Evolutionary conservation across 2,797 vertebrate species (phyloP).

Genomic region (Aldrovandia affinis): DNA sequence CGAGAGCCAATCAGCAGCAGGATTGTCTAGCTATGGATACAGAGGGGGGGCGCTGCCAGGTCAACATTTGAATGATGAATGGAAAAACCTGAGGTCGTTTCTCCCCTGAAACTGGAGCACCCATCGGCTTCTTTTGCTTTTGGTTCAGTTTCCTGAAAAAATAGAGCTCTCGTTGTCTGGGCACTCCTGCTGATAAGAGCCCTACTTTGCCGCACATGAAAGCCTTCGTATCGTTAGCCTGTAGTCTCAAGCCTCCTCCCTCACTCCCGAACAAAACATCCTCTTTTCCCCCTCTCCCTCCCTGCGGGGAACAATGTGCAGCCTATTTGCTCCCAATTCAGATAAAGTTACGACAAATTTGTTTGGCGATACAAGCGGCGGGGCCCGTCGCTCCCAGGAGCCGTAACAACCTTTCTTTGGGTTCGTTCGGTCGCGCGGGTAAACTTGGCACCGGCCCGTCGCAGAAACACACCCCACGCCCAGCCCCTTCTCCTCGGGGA

Average conservation of each 20-base stretch:
- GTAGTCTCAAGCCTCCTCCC: background rate
- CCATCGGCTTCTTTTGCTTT: conserved; percentile 58
- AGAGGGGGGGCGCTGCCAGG: background rate
- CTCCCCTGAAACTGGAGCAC: conserved; percentile 44
- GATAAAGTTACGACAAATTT: conserved; percentile 85
- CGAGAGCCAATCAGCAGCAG: background rate
- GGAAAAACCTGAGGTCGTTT: background rate
- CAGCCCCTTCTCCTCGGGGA: background rate
- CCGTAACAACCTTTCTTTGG: conserved; percentile 71
- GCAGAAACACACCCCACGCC: conserved; percentile 64
- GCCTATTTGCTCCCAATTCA: conserved; percentile 75
- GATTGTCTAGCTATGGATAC: background rate
- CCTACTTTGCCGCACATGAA: conserved; percentile 63
- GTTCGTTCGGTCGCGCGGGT: conserved; percentile 58
- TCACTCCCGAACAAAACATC: conserved; percentile 64
- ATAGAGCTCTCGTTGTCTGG: conserved; percentile 58
- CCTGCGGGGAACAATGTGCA: conserved; percentile 62
- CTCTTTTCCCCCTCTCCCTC: conserved; percentile 32
- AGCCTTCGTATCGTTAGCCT: conserved; percentile 62
- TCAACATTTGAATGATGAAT: background rate
- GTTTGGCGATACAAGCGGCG: conserved; percentile 73
- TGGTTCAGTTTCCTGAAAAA: conserved; percentile 48
- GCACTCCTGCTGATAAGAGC: conserved; percentile 55
- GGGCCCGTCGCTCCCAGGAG: background rate
- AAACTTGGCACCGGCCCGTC: conserved; percentile 62